These are phyloP conservation scores for Marisa cornuarietis DNA, from an alignment of 1,140 invertebrate genomes.

Conservation along the genomic window DNA sequence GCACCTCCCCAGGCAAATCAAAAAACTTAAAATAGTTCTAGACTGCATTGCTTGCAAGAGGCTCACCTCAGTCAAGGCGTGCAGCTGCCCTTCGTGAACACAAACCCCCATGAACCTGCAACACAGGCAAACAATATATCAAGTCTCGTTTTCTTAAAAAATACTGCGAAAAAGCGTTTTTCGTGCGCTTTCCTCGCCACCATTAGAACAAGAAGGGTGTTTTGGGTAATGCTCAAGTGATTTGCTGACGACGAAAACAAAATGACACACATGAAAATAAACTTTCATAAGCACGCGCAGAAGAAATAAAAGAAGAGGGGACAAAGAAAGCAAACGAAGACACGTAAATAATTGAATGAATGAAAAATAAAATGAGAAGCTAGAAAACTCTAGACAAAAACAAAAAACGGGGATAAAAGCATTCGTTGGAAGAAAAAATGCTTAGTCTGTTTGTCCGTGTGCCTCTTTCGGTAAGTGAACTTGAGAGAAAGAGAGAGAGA, in stretches of 20 bases:
- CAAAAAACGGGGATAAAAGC: no score
- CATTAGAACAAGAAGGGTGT: not conserved
- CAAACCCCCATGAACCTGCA: conserved; percentile 95
- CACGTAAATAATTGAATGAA: not conserved
- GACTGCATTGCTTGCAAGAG: not conserved
- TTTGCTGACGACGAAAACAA: not conserved
- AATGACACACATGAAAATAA: not conserved
- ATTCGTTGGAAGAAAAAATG: not conserved
- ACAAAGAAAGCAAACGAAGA: not conserved
- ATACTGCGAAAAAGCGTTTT: not conserved
- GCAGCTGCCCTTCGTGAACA: conserved; percentile 93
- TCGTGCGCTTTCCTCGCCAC: not conserved
- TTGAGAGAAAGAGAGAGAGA: no score
- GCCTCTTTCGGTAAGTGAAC: not conserved
- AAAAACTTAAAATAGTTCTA: not conserved
- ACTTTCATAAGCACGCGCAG: not conserved
- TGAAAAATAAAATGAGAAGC: not conserved
- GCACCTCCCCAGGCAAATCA: no score
- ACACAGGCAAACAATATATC: conserved; percentile 49
- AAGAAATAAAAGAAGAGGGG: not conserved
- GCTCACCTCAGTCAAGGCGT: conserved; percentile 87
- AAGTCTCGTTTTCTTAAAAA: not conserved
- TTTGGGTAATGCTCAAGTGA: not conserved
- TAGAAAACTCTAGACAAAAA: no score
- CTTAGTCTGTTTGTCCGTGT: not conserved